A percentile compares a stretch with the other conserved stretches of the same genome.
phyloP scores from a whole-genome alignment of 2,113 vertebrate species.

The Marmota flaviventris region DNA sequence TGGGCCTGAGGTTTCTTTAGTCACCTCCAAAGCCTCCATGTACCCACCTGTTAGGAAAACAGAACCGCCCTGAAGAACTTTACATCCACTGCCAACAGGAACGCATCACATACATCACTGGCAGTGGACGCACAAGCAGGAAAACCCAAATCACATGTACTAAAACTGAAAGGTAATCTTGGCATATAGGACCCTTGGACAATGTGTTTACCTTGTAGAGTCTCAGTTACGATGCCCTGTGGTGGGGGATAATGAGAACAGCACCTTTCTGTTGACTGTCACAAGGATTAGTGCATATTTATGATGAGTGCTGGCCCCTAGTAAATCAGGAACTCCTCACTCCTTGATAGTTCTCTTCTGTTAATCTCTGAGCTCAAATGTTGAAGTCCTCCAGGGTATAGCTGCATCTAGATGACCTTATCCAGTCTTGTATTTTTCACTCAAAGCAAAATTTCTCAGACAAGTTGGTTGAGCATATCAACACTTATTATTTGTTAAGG shows the following conservation, averaged over 20 bases:
- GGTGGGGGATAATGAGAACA: background rate
- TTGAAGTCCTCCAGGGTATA: background rate
- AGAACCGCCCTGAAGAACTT: background rate
- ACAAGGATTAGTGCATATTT: background rate
- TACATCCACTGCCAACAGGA: background rate
- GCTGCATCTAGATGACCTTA: background rate
- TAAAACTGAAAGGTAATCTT: background rate
- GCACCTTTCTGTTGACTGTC: background rate
- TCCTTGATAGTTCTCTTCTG: background rate
- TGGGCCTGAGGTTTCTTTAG: slow-evolving; percentile 85
- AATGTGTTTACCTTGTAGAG: background rate
- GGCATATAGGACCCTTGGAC: background rate
- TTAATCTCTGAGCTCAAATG: background rate
- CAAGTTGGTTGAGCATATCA: background rate
- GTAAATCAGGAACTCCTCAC: background rate
- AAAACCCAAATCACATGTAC: background rate
- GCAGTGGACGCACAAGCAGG: background rate
- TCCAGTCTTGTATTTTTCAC: background rate
- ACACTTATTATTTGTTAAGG: background rate
- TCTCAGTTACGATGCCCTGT: background rate
- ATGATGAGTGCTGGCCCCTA: background rate
- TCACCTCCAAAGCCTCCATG: slow-evolving; percentile 84
- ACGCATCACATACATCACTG: background rate
- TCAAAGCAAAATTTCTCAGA: slow-evolving; percentile 42
- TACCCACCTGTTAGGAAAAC: slow-evolving; percentile 86